Base-by-base conservation (phyloP, 2,888 invertebrate genomes). In the Ochlodes sylvanus region DNA sequence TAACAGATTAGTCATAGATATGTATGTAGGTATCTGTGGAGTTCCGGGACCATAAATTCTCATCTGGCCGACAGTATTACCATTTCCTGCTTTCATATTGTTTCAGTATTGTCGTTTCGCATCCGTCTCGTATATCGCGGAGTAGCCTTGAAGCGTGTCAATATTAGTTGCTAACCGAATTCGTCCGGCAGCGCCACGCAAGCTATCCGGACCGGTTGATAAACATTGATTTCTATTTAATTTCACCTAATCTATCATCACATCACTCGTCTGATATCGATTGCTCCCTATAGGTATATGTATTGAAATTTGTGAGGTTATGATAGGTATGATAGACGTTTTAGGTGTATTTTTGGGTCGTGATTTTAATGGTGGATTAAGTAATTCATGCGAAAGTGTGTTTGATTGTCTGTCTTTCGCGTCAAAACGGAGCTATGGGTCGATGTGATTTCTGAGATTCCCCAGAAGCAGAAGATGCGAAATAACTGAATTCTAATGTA, bases 201-300 rank as follows among this genome's bases (percentile, higher is more conserved):
- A 69, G 74, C 75, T 71, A 79, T 78, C 78, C 76, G 74, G 77
- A 78, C 77, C 72, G 71, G 66, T 61, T 63, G 69, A 68, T 69
- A 71, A 73, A 70, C 75, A 67, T 72, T 71, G 72, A 77, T 76
- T 79, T 80, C 75, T 74, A 74, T 71, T 70, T 68, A 75, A 77
- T 79, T 79, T 80, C 75, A 73, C 75, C 72, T 71, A 75, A 76
- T 77, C 68, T 63, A 72, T 76, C 70, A 70, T 72, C 54, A 67
- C 52, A 58, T 55, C 58, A 27, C 62, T 64, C 63, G 55, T 15
- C 54, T 61, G 61, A 61, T 61, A 60, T 68, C 61, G 38, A 52
- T 65, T 62, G 27, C 41, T 52, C 7, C 52, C 52, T 21, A 57
- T 41, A 50, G 15, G n/a, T n/a, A 56, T 54, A 3, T 42, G 14